Evolutionary conservation across 2,888 invertebrate species (phyloP), one percentile per base, ranked within the genome.

Genomic region (Conistra vaccinii): DNA sequence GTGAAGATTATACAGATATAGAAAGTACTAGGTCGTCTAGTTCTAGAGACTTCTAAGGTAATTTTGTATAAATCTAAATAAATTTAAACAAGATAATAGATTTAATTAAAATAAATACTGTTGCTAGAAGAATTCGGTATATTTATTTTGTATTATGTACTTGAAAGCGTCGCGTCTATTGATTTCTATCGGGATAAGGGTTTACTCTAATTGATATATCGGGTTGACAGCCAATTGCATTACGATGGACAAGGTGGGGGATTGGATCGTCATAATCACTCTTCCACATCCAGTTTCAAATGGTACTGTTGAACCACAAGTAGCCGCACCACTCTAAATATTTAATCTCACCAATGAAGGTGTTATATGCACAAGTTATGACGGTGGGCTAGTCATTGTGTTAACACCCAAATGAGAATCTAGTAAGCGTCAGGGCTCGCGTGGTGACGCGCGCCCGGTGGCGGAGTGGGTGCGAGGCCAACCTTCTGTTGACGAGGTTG

Each of bases 401-500:
- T 91, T 92, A 93, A 95, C 95, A 95, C 93, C 94, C 95, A 95
- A 90, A 91, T 93, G 93, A 93, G 90, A 90, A 93, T 91, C 93
- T 94, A 94, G 89, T 88, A 94, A 94, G 95, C 95, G 89, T 91
- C 88, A 91, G 90, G 87, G 87, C 81, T 76, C 86, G 87, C 66
- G 66, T 32, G 53, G 66, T 51, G 66, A 66, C 66, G 66, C 66
- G 84, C 81, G 87, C 66, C 78, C 75, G 86, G 84, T 85, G 83
- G 87, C 86, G 83, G 83, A 80, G 78, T 88, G 88, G 89, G 91
- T 92, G 93, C 93, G 92, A 85, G 90, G 93, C 97, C 97, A 97
- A 99, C 99, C 99, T 99, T 98, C 98, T 98, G 97, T 99, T 99
- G 96, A 99, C 99, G 97, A 99, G 98, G 98, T 99, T 99, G 98